Evolutionary conservation across 2,113 vertebrate genomes (phyloP), one percentile per base, ranked within the genome.

Genomic region (Prunella himalayana): DNA sequence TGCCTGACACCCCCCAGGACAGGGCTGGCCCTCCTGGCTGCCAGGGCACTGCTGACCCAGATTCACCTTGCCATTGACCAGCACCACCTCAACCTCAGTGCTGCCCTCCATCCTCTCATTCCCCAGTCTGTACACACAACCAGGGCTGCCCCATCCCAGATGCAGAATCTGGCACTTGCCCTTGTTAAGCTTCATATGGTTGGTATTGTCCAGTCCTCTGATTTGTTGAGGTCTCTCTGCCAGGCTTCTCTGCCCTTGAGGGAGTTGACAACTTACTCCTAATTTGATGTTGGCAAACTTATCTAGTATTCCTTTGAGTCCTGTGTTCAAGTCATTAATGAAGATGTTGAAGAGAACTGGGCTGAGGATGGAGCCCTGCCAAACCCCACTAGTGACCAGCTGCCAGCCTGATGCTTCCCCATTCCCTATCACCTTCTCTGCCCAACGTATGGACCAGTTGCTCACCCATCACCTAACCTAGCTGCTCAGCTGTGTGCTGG

Each of bases 61-160:
- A 4, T 19, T 45, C 18, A 39, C 1, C 18, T 37, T 77, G 9
- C 0, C 15, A 23, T 8, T 0, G 0, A 15, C 33, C 72, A 33
- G 33, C 7, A 37, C 8, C 1, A 2, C 14, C 11, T 60, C 44
- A 35, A 33, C 63, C 22, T 44, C 9, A 27, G 53, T 10, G 15
- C 22, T 60, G 22, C 7, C 51, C 22, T 51, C 53, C 22, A 59
- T 11, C 21, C 11, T 42, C 37, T 37, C 6, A 15, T 37, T 68
- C 31, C 25, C 17, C 12, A 12, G 25, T 37, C 37, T 42, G 5
- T 7, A 6, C 18, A 33, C 11, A 51, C 3, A 23, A 8, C 27
- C 18, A 28, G 18, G 27, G 22, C 28, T 77, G 22, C 14, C 27
- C 18, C 45, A 23, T 44, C 45, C 8, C 33, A 37, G 14, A 23